Evolutionary conservation across 2,888 invertebrate species (phyloP), one percentile per base, ranked within the genome.

Genomic region (Bursaphelenchus okinawaensis): DNA sequence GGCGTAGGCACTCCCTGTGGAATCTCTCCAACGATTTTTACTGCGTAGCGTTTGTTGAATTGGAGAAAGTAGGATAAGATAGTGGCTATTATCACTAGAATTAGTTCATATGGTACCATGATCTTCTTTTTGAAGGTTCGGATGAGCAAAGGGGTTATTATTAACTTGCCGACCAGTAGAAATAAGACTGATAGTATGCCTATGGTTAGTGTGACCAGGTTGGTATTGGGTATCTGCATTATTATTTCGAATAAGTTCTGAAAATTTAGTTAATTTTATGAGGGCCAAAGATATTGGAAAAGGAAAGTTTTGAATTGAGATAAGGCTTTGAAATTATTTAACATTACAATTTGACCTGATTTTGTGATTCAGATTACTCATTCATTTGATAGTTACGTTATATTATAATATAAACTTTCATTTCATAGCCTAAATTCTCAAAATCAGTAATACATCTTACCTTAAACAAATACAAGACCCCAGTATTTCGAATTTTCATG

Each of bases 391-490:
- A n/a, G n/a, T n/a, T n/a, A n/a, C n/a, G n/a, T n/a, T n/a, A n/a
- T n/a, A n/a, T n/a, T n/a, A n/a, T n/a, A n/a, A n/a, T n/a, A n/a
- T n/a, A n/a, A n/a, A n/a, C n/a, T n/a, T n/a, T n/a, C n/a, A n/a
- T n/a, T n/a, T n/a, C n/a, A n/a, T n/a, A n/a, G n/a, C n/a, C n/a
- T n/a, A 52, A 20, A 52, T 9, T 20, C 24, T 52, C 54, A 52
- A 52, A 52, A 22, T 52, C 31, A 7, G 8, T 12, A 29, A 52
- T 9, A 54, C n/a, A 57, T 26, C 57, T 23, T 28, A 57, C 57
- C 24, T 31, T 57, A 26, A 85, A 76, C 24, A 85, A 73, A 70
- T 84, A 84, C 31, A 85, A 80, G 7, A 83, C 75, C n/a, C 85
- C 85, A 63, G 74, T 74, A 72, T 79, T 78, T 40, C 82, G 77